Evolutionary conservation across 2,113 vertebrate genomes (phyloP).

Genomic region (Parotia lawesii): DNA sequence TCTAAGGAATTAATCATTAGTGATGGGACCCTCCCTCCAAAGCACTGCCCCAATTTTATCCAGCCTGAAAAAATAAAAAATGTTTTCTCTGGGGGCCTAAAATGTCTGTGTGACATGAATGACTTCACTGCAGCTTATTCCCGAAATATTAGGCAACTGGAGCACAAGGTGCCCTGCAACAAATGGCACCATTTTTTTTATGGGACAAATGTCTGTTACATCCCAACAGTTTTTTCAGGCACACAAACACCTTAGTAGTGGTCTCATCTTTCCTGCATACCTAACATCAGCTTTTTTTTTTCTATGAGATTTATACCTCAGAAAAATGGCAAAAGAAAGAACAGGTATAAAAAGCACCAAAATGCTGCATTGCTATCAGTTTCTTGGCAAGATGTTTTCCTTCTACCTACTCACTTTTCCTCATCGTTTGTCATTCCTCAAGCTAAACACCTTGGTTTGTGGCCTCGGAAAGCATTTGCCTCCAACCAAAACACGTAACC

Average conservation of each 20-base stretch:
- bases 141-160: rapidly evolving
- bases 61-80: not conserved
- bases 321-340: not conserved
- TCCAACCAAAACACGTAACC: not conserved
- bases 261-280: not conserved
- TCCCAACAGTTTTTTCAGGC: not conserved
- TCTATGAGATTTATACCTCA: not conserved
- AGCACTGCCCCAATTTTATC: not conserved
- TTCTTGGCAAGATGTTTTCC: not conserved
- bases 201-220: not conserved
- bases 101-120: not conserved
- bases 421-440: not conserved
- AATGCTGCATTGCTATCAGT: not conserved
- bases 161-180: not conserved
- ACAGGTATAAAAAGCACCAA: not conserved
- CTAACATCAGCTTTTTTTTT: not conserved
- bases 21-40: not conserved
- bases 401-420: not conserved
- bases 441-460: not conserved
- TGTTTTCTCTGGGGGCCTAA: not conserved
- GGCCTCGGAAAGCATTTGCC: not conserved
- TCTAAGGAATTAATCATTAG: not conserved
- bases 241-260: not conserved
- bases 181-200: rapidly evolving
- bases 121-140: not conserved